These are phyloP conservation scores for Cataglyphis rosenhaueri DNA, from an alignment of 2,888 invertebrate genomes.

Conservation along the genomic window DNA sequence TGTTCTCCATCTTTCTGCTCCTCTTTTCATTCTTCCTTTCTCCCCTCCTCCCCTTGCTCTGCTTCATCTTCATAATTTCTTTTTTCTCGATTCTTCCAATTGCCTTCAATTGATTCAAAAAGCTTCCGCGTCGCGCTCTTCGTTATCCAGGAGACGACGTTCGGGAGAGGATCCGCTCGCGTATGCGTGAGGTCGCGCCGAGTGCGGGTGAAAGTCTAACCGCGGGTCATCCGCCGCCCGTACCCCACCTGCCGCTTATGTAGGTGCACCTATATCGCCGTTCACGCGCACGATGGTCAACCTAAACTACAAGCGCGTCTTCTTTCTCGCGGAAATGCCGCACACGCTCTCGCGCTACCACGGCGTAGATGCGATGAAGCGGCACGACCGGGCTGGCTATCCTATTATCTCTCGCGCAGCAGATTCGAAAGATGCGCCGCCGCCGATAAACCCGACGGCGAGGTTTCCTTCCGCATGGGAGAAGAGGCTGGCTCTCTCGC, in stretches of 20 bases:
- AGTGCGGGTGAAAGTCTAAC: constrained; percentile 80
- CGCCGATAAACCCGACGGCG: constrained; percentile 45
- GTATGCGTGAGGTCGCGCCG: constrained; percentile 78
- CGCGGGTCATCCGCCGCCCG: constrained; percentile 73
- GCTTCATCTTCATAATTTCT: constrained; percentile 4
- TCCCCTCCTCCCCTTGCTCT: background rate
- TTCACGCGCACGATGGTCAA: constrained; percentile 64
- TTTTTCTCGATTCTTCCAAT: background rate
- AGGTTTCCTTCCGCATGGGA: constrained; percentile 36
- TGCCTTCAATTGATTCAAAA: background rate
- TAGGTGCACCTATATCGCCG: constrained; percentile 63
- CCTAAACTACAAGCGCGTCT: constrained; percentile 53
- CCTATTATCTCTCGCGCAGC: constrained; percentile 46
- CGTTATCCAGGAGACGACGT: constrained; percentile 52
- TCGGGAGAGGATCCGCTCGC: constrained; percentile 56
- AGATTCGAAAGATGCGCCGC: constrained; percentile 52
- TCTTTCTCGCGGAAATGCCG: constrained; percentile 52
- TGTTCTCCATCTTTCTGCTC: background rate
- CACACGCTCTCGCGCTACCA: constrained; percentile 37
- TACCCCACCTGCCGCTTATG: constrained; percentile 65
- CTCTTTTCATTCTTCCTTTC: constrained; percentile 17
- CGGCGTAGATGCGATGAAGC: constrained; percentile 43
- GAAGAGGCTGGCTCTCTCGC: background rate
- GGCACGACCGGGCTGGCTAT: constrained; percentile 47
- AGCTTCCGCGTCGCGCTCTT: constrained; percentile 38